Evolutionary conservation across 1,140 invertebrate genomes (phyloP), one percentile per base, ranked within the genome.

Genomic region (Trinorchestia longiramus): DNA sequence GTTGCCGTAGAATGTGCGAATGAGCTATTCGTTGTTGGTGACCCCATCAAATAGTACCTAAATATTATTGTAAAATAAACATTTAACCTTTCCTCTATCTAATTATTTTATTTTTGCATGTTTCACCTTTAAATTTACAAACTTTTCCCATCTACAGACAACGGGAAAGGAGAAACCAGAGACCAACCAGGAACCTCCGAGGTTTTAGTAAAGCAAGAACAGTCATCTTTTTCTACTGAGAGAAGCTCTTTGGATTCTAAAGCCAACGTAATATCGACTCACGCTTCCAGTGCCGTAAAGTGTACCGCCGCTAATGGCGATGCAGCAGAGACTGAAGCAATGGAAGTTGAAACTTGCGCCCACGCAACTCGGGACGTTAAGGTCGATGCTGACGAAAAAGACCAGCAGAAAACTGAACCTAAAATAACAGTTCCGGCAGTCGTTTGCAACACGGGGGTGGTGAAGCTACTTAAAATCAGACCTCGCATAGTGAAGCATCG

Each of bases 401-500:
- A 77, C 28, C 1, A 77, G 1, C 28, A 23, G 62, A 77, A 77
- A 77, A 19, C 28, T 77, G 62, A 15, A 77, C 62, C 62, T 15
- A 95, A 95, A 43, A 41, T 95, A 15, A 88, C 88, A 45, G 95
- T 96, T 44, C 95, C 90, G 44, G 47, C 95, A 36, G 96, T 96
- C 8, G 92, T 96, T 19, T 95, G 95, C 40, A 91, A 87, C 42
- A 77, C 53, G 1, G 96, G 96, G 40, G 96, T 96, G 0, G 88
- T 95, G 28, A 92, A 96, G 36, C 43, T 96, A 42, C 42, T 96
- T 41, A 96, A 96, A 92, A 95, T 94, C 92, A 42, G 92, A 45
- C 92, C 92, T 36, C 92, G 17, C 44, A 28, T 90, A 6, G 42
- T 41, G 41, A 90, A 42, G 43, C n/a, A 3, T 28, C 43, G 17